phyloP scores from a whole-genome alignment of 2,888 invertebrate species.

The Andrena minutula region DNA sequence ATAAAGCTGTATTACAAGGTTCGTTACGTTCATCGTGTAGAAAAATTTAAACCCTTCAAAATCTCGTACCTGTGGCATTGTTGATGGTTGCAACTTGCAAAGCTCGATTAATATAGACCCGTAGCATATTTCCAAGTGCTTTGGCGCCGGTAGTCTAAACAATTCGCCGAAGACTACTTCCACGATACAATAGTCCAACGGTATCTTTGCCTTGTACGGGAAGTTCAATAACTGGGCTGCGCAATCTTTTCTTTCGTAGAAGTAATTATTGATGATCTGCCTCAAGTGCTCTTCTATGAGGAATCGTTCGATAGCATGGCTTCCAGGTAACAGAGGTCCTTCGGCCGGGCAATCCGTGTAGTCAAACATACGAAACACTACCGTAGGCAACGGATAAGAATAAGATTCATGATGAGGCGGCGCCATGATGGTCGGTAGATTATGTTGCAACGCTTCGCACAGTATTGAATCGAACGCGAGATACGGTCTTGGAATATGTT shows the following conservation, averaged over 20 bases:
- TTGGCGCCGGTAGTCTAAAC: constrained; percentile 95
- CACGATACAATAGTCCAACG: constrained; percentile 98
- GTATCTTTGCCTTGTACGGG: constrained; percentile 96
- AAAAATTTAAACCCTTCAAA: too few species aligned
- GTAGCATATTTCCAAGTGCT: constrained; percentile 96
- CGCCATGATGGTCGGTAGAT: constrained; percentile 95
- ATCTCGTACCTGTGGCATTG: constrained; percentile 94
- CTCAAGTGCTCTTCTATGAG: constrained; percentile 98
- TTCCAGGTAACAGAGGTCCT: constrained; percentile 95
- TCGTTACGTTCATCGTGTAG: too few species aligned
- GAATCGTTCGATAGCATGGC: constrained; percentile 98
- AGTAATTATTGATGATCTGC: constrained; percentile 95
- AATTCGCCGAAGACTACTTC: constrained; percentile 98
- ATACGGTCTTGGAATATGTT: constrained; percentile 97
- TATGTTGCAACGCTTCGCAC: constrained; percentile 98
- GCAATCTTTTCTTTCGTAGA: constrained; percentile 96
- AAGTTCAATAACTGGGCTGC: constrained; percentile 96
- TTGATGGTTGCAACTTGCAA: constrained; percentile 97
- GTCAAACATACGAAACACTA: constrained; percentile 98
- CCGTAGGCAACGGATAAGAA: constrained; percentile 97
- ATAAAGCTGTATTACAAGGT: too few species aligned
- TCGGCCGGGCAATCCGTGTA: constrained; percentile 98
- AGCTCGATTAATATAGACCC: constrained; percentile 98
- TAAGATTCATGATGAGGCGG: constrained; percentile 97
- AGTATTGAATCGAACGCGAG: constrained; percentile 97